A percentile compares a stretch with the other conserved stretches of the same genome.
Conservation (phyloP, 2,888 invertebrate genomes). For the Operophtera brumata region DNA sequence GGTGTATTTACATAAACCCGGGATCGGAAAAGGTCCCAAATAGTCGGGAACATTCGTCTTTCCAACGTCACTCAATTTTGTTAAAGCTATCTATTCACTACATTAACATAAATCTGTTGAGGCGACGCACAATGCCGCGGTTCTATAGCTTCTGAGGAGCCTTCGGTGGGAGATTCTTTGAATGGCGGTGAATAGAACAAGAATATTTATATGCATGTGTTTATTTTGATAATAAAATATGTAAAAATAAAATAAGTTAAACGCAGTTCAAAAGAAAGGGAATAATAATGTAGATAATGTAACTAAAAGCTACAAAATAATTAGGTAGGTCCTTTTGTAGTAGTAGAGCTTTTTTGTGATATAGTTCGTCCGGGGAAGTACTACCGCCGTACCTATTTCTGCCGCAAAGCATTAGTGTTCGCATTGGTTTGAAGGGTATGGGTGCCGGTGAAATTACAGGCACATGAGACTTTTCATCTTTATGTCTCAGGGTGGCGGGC, state of each 20-base stretch:
- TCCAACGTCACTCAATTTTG: constrained; percentile 52
- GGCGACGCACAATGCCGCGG: constrained; percentile 18
- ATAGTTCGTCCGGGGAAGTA: no score
- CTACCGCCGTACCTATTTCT: no score
- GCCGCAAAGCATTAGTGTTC: no score
- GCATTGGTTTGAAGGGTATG: no score
- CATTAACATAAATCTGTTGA: constrained; percentile 33
- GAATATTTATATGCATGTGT: constrained; percentile 1
- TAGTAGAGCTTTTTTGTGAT: no score
- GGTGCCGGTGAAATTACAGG: no score
- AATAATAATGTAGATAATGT: no score
- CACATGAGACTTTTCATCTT: no score
- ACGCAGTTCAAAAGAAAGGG: no score
- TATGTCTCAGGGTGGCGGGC: no score
- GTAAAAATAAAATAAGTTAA: neutral
- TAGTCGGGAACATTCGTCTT: constrained; percentile 48
- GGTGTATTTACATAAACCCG: constrained; percentile 48
- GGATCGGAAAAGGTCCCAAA: constrained; percentile 47
- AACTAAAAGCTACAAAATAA: no score
- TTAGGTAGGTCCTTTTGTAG: no score
- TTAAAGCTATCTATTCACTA: constrained; percentile 43
- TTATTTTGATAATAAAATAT: constrained; percentile 4
- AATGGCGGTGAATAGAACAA: constrained; percentile 5
- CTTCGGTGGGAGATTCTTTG: neutral
- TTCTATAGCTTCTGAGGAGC: constrained; percentile 1